Percentiles rank a stretch among this genome's conserved stretches.
Conservation (phyloP, 2,113 vertebrate genomes). For the Nettapus auritus region DNA sequence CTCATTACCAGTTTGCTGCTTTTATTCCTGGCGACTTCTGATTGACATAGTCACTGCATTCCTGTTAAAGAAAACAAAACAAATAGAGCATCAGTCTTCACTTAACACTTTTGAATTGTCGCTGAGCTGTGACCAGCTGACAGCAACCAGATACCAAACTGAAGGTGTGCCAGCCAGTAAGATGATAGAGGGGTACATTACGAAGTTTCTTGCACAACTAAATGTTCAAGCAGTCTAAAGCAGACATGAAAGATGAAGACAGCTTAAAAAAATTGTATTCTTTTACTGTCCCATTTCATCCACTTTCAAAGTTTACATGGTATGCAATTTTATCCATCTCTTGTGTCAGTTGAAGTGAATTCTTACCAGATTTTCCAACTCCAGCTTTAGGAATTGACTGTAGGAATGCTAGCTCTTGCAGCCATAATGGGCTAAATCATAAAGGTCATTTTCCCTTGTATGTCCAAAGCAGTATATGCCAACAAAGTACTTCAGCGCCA, state of each 20-base stretch:
- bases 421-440: background rate
- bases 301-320: background rate
- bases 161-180: slow-evolving; percentile 35
- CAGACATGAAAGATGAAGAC: background rate
- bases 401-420: background rate
- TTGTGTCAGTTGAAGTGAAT: background rate
- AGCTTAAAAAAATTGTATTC: background rate
- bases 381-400: background rate
- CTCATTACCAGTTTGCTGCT: slow-evolving; percentile 27
- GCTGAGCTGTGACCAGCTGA: slow-evolving; percentile 41
- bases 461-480: background rate
- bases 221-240: slow-evolving; percentile 20
- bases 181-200: background rate
- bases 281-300: background rate
- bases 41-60: slow-evolving; percentile 20
- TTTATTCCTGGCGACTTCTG: slow-evolving; percentile 46
- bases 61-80: slow-evolving; percentile 37
- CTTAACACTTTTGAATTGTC: slow-evolving; percentile 14
- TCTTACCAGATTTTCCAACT: background rate
- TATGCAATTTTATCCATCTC: background rate
- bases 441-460: background rate
- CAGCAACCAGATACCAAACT: background rate
- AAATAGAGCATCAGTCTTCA: background rate
- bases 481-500: background rate
- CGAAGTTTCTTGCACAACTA: slow-evolving; percentile 43